Percentiles rank a stretch among this genome's conserved stretches.
phyloP scores from a whole-genome alignment of 2,113 vertebrate species.

The Melanocharis versteri region DNA sequence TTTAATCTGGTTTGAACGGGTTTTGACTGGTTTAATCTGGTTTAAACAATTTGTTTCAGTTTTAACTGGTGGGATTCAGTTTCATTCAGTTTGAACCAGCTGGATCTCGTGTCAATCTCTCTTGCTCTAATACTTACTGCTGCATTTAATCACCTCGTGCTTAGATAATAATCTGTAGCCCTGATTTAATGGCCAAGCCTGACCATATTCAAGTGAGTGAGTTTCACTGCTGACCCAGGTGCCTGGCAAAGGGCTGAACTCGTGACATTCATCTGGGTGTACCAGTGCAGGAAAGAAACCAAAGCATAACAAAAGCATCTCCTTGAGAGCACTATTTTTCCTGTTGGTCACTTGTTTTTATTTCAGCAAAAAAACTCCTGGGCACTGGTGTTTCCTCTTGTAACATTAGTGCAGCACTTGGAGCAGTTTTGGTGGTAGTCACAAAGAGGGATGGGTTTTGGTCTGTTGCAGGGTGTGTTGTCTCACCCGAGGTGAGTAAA shows the following conservation, averaged over 20 bases:
- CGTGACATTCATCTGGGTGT: background rate
- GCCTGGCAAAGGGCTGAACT: background rate
- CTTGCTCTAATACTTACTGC: background rate
- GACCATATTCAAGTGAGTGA: background rate
- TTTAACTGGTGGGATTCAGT: background rate
- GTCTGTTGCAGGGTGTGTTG: background rate
- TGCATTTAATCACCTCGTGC: background rate
- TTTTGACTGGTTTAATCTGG: background rate
- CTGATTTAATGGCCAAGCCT: background rate
- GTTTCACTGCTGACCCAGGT: background rate
- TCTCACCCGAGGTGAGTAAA: background rate
- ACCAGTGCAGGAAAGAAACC: background rate
- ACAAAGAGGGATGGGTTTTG: background rate
- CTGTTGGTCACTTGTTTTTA: background rate
- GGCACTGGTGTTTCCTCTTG: background rate
- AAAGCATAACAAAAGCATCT: background rate
- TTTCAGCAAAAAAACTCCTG: background rate
- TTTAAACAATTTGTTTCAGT: background rate
- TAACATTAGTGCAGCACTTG: background rate
- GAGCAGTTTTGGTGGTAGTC: background rate
- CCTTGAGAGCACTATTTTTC: background rate
- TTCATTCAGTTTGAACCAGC: background rate
- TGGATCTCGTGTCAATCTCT: background rate
- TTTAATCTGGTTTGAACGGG: background rate
- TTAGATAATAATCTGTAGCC: background rate